These are phyloP conservation scores for Centrocercus urophasianus DNA, from an alignment of 2,113 vertebrate species.

Conservation along the genomic window DNA sequence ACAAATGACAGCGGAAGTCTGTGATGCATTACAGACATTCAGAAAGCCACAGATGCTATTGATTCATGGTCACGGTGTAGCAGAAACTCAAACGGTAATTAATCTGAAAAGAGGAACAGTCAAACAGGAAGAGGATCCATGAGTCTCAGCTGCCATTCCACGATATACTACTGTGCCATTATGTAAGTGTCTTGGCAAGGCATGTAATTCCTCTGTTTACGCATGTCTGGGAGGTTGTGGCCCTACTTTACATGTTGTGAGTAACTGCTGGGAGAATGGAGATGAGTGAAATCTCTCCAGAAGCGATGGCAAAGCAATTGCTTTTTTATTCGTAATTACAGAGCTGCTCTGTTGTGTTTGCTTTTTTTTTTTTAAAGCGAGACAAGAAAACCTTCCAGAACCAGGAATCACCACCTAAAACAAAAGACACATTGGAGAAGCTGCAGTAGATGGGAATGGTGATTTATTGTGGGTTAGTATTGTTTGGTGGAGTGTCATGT, in stretches of 20 bases:
- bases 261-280: not conserved
- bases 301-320: not conserved
- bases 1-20: not conserved
- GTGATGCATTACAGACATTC: not conserved
- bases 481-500: not conserved
- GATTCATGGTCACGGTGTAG: not conserved
- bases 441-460: not conserved
- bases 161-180: conserved; percentile 57
- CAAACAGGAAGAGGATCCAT: conserved; percentile 50
- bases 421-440: not conserved
- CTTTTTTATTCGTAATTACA: not conserved
- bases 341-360: not conserved
- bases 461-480: not conserved
- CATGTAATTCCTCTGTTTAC: conserved; percentile 34
- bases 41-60: conserved; percentile 6
- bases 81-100: not conserved
- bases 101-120: not conserved
- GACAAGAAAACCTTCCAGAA: not conserved
- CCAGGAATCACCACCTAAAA: not conserved
- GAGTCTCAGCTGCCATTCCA: conserved; percentile 17
- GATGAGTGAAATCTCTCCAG: conserved; percentile 14
- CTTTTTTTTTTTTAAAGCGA: not conserved
- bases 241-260: conserved; percentile 38
- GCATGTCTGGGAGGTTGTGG: conserved; percentile 35
- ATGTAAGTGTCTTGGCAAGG: conserved; percentile 46